Evolutionary conservation across 2,888 invertebrate genomes (phyloP).

Genomic region (Incurvaria masculella): DNA sequence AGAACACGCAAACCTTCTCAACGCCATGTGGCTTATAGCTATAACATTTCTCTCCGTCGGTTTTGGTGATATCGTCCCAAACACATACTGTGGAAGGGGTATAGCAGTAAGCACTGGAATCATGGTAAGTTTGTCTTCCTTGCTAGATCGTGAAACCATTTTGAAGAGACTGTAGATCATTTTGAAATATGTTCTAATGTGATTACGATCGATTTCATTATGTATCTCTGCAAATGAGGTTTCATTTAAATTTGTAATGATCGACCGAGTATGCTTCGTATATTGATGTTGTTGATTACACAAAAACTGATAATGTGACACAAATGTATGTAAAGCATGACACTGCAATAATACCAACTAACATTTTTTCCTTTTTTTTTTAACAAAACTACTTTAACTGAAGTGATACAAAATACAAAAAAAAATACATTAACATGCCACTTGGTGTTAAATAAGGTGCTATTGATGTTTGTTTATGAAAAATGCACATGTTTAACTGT

Average conservation of each 20-base stretch:
- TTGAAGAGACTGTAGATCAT: not conserved
- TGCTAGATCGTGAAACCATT: not conserved
- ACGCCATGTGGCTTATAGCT: constrained; percentile 99
- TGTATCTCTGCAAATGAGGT: not conserved
- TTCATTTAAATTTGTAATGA: not conserved
- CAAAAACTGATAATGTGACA: not conserved
- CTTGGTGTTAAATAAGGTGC: too few species aligned
- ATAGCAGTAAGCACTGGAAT: constrained; percentile 99
- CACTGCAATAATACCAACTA: not conserved
- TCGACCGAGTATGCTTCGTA: not conserved
- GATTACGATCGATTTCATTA: not conserved
- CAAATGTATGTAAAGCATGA: not conserved
- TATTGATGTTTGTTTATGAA: too few species aligned
- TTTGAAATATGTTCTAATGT: not conserved
- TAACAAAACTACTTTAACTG: too few species aligned
- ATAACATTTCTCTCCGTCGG: constrained; percentile 99
- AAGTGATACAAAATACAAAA: too few species aligned
- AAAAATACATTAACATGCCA: too few species aligned
- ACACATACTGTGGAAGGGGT: constrained; percentile 99
- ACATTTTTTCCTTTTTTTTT: too few species aligned
- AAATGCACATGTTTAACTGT: too few species aligned
- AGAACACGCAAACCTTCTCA: constrained; percentile 97
- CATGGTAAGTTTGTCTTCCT: constrained; percentile 77
- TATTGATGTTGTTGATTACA: not conserved
- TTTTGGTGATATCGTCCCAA: constrained; percentile 99